A percentile compares a stretch with the other conserved stretches of the same genome.
These are phyloP conservation scores for Leucoraja ocellata DNA, from an alignment of 2,797 vertebrate genomes.

Conservation along the genomic window DNA sequence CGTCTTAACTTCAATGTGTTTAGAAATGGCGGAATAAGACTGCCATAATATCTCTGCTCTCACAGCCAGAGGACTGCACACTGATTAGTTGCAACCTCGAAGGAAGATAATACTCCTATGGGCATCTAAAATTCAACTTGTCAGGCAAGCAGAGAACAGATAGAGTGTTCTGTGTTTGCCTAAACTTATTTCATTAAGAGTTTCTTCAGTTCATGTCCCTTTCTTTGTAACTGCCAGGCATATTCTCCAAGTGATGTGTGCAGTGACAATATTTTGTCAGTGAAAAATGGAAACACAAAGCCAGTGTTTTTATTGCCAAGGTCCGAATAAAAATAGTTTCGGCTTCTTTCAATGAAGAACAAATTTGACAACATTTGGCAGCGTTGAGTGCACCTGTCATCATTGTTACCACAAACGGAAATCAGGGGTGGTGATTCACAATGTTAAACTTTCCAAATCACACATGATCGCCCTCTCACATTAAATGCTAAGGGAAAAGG, in stretches of 20 bases:
- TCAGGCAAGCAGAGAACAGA: not conserved
- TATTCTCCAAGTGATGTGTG: not conserved
- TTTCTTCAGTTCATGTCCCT: not conserved
- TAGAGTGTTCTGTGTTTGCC: not conserved
- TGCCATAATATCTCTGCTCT: not conserved
- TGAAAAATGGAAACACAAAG: slow-evolving; percentile 4
- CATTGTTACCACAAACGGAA: slow-evolving; percentile 19
- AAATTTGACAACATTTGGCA: slow-evolving; percentile 14
- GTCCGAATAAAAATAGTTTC: not conserved
- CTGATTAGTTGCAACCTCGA: not conserved
- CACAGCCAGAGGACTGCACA: not conserved
- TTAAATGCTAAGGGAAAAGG: not conserved
- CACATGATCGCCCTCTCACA: not conserved
- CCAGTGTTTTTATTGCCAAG: not conserved
- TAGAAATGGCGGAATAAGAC: not conserved
- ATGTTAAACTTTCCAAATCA: not conserved
- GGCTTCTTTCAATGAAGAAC: not conserved
- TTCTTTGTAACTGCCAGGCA: not conserved
- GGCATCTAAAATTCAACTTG: not conserved
- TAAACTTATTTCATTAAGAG: not conserved
- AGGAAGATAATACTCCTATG: not conserved
- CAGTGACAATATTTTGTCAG: slow-evolving; percentile 5
- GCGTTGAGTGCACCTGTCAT: not conserved
- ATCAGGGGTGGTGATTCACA: not conserved
- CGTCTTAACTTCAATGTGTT: not conserved